A percentile compares a stretch with the other conserved stretches of the same genome.
Evolutionary conservation across 2,888 invertebrate species (phyloP).

Genomic region (Acanthosepion pharaonis): DNA sequence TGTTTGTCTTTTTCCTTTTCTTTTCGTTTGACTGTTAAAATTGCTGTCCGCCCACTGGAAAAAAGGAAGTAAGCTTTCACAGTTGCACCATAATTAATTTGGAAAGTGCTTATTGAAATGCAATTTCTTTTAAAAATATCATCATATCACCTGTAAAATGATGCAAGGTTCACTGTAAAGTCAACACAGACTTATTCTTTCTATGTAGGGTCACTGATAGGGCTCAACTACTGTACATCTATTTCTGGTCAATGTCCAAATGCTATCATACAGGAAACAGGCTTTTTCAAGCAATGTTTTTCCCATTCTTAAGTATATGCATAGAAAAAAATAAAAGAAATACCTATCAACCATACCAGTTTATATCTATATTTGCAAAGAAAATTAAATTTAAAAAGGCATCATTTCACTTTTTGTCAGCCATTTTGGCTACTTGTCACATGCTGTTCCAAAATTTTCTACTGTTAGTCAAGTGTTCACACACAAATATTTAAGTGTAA

Average conservation of each 20-base stretch:
- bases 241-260: background rate
- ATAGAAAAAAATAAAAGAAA: background rate
- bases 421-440: too few species aligned
- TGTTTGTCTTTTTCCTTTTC: background rate
- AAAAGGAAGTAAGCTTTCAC: background rate
- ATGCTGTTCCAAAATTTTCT: too few species aligned
- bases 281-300: background rate
- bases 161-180: background rate
- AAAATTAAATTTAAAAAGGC: background rate
- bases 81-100: background rate
- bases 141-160: background rate
- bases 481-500: too few species aligned
- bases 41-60: background rate
- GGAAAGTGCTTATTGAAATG: background rate
- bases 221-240: background rate
- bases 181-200: background rate
- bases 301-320: background rate
- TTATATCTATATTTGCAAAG: background rate
- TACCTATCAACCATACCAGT: background rate
- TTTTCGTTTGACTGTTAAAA: background rate
- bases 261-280: background rate
- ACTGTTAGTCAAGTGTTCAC: too few species aligned
- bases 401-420: background rate
- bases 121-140: constrained; percentile 1
- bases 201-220: background rate